phyloP scores from a whole-genome alignment of 1,140 invertebrate species.

The Hylyphantes graminicola region DNA sequence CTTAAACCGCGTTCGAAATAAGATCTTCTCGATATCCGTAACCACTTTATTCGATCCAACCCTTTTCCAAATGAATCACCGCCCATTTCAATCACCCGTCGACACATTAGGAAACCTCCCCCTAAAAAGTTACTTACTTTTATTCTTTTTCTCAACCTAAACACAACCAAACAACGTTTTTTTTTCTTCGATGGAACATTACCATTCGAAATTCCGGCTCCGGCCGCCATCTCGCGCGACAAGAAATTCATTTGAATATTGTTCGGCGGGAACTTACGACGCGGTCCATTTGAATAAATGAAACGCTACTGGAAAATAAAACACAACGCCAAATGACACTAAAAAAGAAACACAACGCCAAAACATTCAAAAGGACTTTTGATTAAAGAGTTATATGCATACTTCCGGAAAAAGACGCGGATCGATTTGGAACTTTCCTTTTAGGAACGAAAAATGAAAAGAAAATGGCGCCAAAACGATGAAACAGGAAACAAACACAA shows the following conservation, averaged over 20 bases:
- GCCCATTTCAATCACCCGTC: conserved; percentile 16
- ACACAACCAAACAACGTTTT: no score
- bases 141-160: no score
- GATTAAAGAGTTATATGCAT: conserved; percentile 29
- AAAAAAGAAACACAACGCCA: conserved; percentile 17
- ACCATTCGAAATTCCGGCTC: no score
- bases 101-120: conserved; percentile 3
- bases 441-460: conserved; percentile 5
- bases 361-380: conserved; percentile 16
- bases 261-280: neutral
- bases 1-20: no score
- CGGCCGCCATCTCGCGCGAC: no score
- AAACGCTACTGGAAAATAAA: neutral
- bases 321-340: neutral
- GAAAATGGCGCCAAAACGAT: conserved; percentile 25
- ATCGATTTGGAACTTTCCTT: neutral
- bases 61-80: conserved; percentile 6
- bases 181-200: no score
- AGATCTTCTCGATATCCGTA: no score
- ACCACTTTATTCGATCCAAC: no score
- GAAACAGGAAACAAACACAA: conserved; percentile 10
- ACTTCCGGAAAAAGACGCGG: conserved; percentile 12
- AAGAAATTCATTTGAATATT: conserved; percentile 41
- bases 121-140: conserved; percentile 7
- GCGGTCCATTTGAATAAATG: no score